Conservation (phyloP, 2,797 vertebrate species). For the Telmatherina bonti region DNA sequence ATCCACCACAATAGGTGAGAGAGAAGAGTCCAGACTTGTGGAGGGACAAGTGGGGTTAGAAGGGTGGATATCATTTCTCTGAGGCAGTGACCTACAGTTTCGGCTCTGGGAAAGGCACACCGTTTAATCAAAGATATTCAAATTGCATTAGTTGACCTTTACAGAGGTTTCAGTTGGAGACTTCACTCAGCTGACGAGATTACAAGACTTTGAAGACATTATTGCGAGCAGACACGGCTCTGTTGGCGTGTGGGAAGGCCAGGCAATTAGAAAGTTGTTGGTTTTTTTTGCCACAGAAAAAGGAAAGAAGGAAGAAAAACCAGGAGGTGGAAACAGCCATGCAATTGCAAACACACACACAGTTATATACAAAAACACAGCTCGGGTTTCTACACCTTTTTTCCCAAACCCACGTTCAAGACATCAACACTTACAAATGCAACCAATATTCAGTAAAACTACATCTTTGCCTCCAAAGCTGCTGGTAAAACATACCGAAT, state of each 20-base stretch:
- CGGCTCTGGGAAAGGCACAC: constrained; percentile 39
- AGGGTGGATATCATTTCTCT: constrained; percentile 63
- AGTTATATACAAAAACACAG: background rate
- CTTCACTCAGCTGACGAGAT: constrained; percentile 44
- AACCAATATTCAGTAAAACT: background rate
- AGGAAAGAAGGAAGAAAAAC: background rate
- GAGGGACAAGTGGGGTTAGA: constrained; percentile 52
- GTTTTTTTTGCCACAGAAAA: background rate
- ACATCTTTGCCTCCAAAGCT: background rate
- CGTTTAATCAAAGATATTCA: constrained; percentile 78
- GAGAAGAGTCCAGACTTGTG: constrained; percentile 21
- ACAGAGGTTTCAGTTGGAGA: constrained; percentile 56
- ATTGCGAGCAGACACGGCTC: constrained; percentile 17
- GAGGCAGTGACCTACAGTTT: constrained; percentile 72
- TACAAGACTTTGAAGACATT: constrained; percentile 64
- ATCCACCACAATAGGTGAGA: constrained; percentile 49
- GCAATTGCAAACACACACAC: background rate
- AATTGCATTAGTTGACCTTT: constrained; percentile 77
- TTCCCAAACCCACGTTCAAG: background rate
- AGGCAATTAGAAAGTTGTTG: constrained; percentile 31
- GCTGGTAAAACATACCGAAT: background rate
- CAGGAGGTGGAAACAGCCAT: too few species aligned
- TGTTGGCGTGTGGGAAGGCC: constrained; percentile 10
- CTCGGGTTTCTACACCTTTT: background rate
- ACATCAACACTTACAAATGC: background rate